Conservation (phyloP, 2,797 vertebrate species). For the Pyrrhura leucotis region DNA sequence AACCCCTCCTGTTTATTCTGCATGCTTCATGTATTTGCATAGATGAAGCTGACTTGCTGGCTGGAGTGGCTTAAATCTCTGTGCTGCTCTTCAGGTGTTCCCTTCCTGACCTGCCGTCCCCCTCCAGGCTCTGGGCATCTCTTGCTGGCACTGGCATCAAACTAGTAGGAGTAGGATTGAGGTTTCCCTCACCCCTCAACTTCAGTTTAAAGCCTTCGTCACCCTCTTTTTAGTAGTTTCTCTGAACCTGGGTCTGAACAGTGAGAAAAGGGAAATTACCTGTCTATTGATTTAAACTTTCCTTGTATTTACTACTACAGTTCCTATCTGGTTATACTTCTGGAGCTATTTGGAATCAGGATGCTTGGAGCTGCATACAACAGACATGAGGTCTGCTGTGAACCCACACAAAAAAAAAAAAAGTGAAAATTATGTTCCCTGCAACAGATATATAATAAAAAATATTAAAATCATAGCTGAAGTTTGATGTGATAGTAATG, state of each 20-base stretch:
- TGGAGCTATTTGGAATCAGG: neutral
- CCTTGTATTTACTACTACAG: neutral
- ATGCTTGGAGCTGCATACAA: neutral
- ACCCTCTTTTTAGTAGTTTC: neutral
- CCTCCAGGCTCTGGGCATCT: neutral
- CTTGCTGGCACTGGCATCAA: neutral
- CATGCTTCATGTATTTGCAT: neutral
- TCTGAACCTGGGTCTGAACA: neutral
- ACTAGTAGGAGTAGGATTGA: neutral
- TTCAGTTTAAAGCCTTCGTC: neutral
- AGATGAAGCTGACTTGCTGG: neutral
- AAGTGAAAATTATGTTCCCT: neutral
- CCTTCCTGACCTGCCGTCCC: neutral
- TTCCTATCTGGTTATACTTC: neutral
- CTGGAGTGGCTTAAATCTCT: neutral
- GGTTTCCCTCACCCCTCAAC: neutral
- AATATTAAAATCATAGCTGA: neutral
- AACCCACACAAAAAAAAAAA: neutral
- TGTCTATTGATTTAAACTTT: neutral
- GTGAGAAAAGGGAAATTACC: conserved; percentile 1
- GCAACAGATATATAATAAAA: neutral
- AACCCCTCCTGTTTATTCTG: neutral
- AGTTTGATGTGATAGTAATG: neutral
- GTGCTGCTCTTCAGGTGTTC: neutral
- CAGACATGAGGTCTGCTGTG: neutral